A percentile compares a stretch with the other conserved stretches of the same genome.
These are phyloP conservation scores for Cyclina sinensis DNA, from an alignment of 1,140 invertebrate species.

Conservation along the genomic window DNA sequence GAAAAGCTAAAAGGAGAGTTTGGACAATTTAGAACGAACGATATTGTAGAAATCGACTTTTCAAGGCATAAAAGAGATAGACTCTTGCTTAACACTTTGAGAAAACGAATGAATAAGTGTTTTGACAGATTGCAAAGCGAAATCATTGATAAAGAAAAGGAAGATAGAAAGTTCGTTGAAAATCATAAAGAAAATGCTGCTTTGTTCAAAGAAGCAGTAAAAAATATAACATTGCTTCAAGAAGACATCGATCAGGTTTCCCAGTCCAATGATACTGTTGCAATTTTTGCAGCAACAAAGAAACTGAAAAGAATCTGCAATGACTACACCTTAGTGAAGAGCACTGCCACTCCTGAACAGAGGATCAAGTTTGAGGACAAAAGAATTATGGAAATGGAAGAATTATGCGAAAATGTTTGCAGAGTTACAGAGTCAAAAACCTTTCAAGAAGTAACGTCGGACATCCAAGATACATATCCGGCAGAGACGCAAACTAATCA, in stretches of 20 bases:
- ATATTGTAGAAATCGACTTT: not conserved
- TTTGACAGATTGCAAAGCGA: not conserved
- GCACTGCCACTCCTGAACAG: not conserved
- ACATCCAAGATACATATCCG: not conserved
- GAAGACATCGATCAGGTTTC: not conserved
- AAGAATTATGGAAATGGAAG: not conserved
- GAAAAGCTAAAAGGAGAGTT: not conserved
- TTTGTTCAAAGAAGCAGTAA: not conserved
- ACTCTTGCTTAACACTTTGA: not conserved
- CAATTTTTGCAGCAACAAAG: slow-evolving; percentile 4
- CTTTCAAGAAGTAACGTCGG: not conserved
- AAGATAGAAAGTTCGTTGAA: not conserved
- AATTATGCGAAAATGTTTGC: not conserved
- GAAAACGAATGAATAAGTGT: not conserved
- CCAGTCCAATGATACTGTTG: not conserved
- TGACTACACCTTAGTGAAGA: not conserved
- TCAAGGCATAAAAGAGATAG: not conserved
- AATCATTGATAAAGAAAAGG: not conserved
- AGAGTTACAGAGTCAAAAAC: not conserved
- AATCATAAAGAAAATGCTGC: not conserved
- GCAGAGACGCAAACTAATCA: not conserved
- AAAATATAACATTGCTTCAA: not conserved
- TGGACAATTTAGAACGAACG: not conserved
- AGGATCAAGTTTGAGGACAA: too few species aligned
- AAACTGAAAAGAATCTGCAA: not conserved